Evolutionary conservation across 2,888 invertebrate genomes (phyloP), one percentile per base, ranked within the genome.

Genomic region (Drosophila prolongata): DNA sequence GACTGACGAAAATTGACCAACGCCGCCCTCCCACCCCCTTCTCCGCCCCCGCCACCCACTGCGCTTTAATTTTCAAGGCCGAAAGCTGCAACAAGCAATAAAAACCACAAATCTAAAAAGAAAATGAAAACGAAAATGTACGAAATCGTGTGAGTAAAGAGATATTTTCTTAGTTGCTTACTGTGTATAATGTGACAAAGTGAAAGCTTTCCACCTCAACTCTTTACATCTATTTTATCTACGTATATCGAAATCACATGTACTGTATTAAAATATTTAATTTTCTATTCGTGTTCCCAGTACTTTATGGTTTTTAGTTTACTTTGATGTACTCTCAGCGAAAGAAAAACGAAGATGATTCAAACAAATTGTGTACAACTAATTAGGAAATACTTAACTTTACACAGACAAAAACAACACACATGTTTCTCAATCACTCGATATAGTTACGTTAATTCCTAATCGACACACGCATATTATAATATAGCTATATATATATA

Each of bases 191-290:
- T 79, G 87, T 80, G 80, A 86, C 75, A 74, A 62, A 77, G 53
- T 75, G 55, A 81, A 87, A 70, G 78, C 80, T 87, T 78, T 80
- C 78, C 74, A 80, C 81, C 89, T 81, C 43, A 68, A 72, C 71
- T 62, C 38, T 67, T 57, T 70, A 76, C 75, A 69, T 73, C 59
- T 65, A 54, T 60, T 59, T 79, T 65, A 60, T 78, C 61, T 65
- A 56, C 46, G 46, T 78, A 58, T 73, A 60, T 50, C 77, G 19
- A 24, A 44, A 44, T 44, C 44, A 47, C 47, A 34, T 47, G 44
- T 44, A 44, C 44, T 47, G 47, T 47, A 34, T 47, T 35, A 1
- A 34, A 49, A 49, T 49, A 35, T 34, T 9, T 49, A 35, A 49
- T 34, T 49, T 49, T 49, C 35, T 34, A 49, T 64, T 67, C 42